Evolutionary conservation across 2,113 vertebrate species (phyloP).

Genomic region (Noturus placidus): DNA sequence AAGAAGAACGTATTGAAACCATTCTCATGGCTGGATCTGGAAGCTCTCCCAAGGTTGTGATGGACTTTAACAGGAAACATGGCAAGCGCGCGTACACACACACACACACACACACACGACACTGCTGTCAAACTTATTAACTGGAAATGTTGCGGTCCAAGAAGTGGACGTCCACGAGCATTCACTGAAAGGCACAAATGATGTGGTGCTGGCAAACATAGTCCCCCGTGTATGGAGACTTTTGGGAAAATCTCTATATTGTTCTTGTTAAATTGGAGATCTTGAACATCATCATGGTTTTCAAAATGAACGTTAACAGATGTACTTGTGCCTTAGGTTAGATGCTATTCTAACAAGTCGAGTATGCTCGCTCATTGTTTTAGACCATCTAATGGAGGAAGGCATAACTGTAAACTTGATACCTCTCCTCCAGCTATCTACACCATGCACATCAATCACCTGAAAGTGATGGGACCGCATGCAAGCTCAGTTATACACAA

Average conservation of each 20-base stretch:
- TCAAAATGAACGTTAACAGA: neutral
- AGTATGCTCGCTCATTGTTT: neutral
- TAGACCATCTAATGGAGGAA: neutral
- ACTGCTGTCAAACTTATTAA: no score
- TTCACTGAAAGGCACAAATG: no score
- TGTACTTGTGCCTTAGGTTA: neutral
- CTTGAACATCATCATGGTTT: neutral
- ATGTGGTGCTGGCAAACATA: no score
- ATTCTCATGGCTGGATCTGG: no score
- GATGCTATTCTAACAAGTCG: neutral
- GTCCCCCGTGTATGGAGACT: no score
- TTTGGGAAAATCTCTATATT: neutral
- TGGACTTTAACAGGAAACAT: no score
- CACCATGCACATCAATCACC: neutral
- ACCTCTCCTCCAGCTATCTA: neutral
- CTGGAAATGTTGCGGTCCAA: no score
- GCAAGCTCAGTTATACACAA: slow-evolving; percentile 22
- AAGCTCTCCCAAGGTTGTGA: no score
- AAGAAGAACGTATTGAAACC: no score
- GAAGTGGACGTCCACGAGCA: no score
- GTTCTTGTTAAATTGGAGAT: neutral
- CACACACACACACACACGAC: no score
- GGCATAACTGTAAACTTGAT: slow-evolving; percentile 4
- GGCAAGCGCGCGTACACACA: no score
- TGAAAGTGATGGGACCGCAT: neutral